Percentiles rank a stretch among this genome's conserved stretches.
Evolutionary conservation across 2,888 invertebrate species (phyloP).

Genomic region (Drosophila paramelanica): DNA sequence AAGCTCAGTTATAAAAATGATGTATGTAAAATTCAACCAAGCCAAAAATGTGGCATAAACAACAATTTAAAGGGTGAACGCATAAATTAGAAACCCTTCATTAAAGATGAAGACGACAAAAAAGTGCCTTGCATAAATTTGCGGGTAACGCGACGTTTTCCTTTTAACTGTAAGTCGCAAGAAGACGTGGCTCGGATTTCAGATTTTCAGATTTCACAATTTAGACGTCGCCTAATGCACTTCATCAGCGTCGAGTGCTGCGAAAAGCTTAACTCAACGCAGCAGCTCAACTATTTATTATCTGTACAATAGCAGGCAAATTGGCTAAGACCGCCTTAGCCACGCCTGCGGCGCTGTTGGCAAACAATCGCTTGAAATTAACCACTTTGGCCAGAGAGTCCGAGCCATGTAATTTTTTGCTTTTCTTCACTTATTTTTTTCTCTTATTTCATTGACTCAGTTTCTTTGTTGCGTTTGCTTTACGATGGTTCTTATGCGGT

Average conservation of each 20-base stretch:
- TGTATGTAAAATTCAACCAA: not conserved
- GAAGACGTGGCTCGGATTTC: slow-evolving; percentile 28
- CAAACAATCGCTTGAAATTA: slow-evolving; percentile 58
- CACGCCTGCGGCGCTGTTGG: slow-evolving; percentile 34
- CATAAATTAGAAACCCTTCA: slow-evolving; percentile 26
- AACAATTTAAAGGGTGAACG: not conserved
- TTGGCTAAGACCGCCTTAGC: slow-evolving; percentile 56
- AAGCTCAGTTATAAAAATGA: no score
- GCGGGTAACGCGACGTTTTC: slow-evolving; percentile 22
- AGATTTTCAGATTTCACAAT: slow-evolving; percentile 21
- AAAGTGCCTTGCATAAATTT: slow-evolving; percentile 50
- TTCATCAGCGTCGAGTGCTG: slow-evolving; percentile 39
- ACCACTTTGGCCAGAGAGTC: slow-evolving; percentile 36
- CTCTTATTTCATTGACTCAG: not conserved
- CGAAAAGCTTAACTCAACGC: slow-evolving; percentile 12
- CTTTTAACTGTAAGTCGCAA: slow-evolving; percentile 7
- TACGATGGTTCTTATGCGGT: not conserved
- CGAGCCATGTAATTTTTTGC: slow-evolving; percentile 31
- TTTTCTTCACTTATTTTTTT: slow-evolving; percentile 1
- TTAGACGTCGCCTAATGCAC: slow-evolving; percentile 34
- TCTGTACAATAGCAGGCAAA: slow-evolving; percentile 65
- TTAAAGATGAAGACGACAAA: not conserved
- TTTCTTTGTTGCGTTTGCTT: slow-evolving; percentile 8
- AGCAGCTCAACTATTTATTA: slow-evolving; percentile 67
- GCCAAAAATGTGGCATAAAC: not conserved